Percentiles rank a stretch among this genome's conserved stretches.
These are phyloP conservation scores for Megaleporinus macrocephalus DNA, from an alignment of 2,113 vertebrate species.

Conservation along the genomic window DNA sequence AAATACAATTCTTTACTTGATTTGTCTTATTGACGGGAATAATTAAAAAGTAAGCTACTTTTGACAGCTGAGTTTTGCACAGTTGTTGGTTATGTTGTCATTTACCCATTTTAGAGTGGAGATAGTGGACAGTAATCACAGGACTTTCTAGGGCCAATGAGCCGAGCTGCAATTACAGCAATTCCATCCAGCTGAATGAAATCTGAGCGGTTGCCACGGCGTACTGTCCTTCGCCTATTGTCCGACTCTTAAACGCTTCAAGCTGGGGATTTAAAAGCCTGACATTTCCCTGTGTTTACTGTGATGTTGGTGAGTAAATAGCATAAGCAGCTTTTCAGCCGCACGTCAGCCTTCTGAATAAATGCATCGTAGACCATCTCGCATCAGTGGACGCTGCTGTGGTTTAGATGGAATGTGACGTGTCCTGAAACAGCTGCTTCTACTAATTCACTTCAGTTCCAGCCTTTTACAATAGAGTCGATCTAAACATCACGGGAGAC, in stretches of 20 bases:
- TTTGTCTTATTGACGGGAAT: neutral
- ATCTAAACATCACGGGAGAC: too few species aligned
- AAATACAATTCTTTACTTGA: neutral
- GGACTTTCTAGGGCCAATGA: neutral
- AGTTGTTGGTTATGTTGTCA: conserved; percentile 24
- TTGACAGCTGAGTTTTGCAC: conserved; percentile 11
- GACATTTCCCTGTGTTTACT: conserved; percentile 30
- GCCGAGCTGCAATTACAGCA: conserved; percentile 20
- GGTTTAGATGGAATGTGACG: neutral
- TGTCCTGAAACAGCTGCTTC: neutral
- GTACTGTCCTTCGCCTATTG: neutral
- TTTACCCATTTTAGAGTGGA: neutral
- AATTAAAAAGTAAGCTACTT: neutral
- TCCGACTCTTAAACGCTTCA: neutral
- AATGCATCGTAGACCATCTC: neutral
- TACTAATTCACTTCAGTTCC: neutral
- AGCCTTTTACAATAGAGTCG: neutral
- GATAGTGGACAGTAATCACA: neutral
- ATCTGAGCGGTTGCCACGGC: conserved; percentile 20
- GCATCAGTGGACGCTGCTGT: neutral
- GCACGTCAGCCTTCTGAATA: neutral
- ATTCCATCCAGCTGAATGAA: conserved; percentile 24
- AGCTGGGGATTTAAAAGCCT: conserved; percentile 3
- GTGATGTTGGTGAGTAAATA: conserved; percentile 14
- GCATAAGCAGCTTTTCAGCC: conserved; percentile 9